Conservation (phyloP, 2,113 vertebrate genomes). For the Todiramphus saurophagus region DNA sequence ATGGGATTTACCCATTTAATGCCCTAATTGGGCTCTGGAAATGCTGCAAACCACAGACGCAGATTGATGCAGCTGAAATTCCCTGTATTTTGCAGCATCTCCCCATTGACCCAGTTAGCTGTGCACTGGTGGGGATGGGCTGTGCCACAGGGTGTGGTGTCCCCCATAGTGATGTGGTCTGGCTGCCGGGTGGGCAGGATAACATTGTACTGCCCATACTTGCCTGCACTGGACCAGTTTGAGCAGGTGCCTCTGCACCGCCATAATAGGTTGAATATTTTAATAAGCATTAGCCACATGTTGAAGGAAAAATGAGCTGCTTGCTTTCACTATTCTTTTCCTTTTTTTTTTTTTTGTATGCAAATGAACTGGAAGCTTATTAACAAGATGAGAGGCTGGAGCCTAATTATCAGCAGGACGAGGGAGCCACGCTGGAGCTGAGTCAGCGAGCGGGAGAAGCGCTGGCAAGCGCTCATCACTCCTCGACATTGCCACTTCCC, state of each 20-base stretch:
- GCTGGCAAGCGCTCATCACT: neutral
- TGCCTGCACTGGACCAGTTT: neutral
- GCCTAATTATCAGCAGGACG: constrained; percentile 73
- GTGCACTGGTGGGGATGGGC: neutral
- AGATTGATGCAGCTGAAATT: neutral
- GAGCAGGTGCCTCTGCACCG: constrained; percentile 32
- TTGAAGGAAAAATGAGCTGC: constrained; percentile 55
- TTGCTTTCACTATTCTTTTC: neutral
- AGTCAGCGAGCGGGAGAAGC: constrained; percentile 72
- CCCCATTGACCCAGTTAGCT: rapidly evolving
- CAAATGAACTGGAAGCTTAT: constrained; percentile 77
- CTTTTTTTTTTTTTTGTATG: constrained; percentile 34
- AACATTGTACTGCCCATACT: neutral
- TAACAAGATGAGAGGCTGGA: constrained; percentile 74
- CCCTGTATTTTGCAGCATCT: neutral
- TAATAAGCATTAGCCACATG: constrained; percentile 65
- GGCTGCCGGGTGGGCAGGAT: neutral
- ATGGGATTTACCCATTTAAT: neutral
- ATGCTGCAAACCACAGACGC: neutral
- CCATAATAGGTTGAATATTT: constrained; percentile 69
- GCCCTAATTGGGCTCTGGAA: neutral
- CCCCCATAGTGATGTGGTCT: rapidly evolving
- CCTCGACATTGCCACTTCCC: neutral
- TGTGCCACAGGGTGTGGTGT: neutral
- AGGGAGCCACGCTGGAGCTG: constrained; percentile 61